Evolutionary conservation across 1,140 invertebrate species (phyloP), one percentile per base, ranked within the genome.

Genomic region (Globodera rostochiensis): DNA sequence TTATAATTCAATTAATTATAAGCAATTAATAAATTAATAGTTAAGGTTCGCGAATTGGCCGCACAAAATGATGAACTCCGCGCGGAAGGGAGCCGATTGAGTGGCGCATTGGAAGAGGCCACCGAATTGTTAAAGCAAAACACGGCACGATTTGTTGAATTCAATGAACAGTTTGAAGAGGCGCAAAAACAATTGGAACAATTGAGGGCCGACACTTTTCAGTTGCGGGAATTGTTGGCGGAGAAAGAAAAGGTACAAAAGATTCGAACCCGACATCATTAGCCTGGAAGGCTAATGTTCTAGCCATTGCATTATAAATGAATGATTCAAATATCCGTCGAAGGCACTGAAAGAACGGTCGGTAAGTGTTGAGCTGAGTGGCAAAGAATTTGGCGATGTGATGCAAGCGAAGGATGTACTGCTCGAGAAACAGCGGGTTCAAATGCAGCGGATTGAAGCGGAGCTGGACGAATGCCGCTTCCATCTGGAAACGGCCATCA

Each of bases 1-100:
- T 36, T 36, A 3, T 36, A 36, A 25, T 36, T 36, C 36, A 2
- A 36, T 36, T 36, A 36, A 36, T 36, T 36, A 36, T 36, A 36
- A 36, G 1, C 36, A 36, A 2, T 36, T 36, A 36, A 25, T 25
- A 25, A 36, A 36, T 36, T 36, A 36, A 36, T 57, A 45, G 75
- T 79, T 21, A 85, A 81, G 80, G 77, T 66, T 64, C 76, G 64
- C 47, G 76, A 78, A 78, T 80, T 88, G n/a, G 80, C 84, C 15
- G 19, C 85, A 1, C 87, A 88, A 80, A 88, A 88, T 79, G 87
- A 88, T n/a, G 78, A 89, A 45, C 79, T 88, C 8, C 75, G 86
- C 79, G 60, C 45, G n/a, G 84, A 88, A 79, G 86, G 83, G 5
- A 83, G 87, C 36, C 47, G 87, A 7, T 57, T 88, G 19, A 87